phyloP scores from a whole-genome alignment of 2,797 vertebrate species.

The Intellagama lesueurii region DNA sequence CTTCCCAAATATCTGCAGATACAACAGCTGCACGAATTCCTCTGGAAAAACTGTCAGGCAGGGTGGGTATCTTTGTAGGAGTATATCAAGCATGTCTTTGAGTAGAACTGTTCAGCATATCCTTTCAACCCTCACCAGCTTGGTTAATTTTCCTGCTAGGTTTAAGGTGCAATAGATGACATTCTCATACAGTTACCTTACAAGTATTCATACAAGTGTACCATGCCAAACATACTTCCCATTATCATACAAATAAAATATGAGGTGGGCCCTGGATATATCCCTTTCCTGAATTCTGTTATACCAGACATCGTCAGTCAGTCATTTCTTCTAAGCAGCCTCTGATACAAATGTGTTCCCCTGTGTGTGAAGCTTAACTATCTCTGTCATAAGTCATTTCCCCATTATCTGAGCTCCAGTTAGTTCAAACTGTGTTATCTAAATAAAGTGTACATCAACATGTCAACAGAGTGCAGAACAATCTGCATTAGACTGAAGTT shows the following conservation, averaged over 20 bases:
- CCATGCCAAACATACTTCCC: not conserved
- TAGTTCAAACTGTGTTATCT: not conserved
- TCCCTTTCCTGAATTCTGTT: not conserved
- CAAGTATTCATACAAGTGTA: not conserved
- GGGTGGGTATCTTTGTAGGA: not conserved
- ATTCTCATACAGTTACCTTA: not conserved
- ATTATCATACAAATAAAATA: not conserved
- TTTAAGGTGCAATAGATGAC: not conserved
- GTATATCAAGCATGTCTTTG: no score
- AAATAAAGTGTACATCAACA: not conserved
- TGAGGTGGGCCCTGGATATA: not conserved
- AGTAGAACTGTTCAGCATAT: not conserved
- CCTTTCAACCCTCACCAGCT: not conserved
- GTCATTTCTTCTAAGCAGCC: not conserved
- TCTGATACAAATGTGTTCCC: not conserved
- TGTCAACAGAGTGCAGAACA: not conserved
- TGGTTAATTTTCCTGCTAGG: not conserved
- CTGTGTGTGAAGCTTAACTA: not conserved
- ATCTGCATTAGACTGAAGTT: not conserved
- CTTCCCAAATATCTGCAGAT: not conserved
- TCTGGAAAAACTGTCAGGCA: not conserved
- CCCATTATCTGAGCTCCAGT: constrained; percentile 1
- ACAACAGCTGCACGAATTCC: not conserved
- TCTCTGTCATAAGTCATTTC: not conserved
- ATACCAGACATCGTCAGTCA: not conserved